Evolutionary conservation across 2,113 vertebrate species (phyloP).

Genomic region (Vulpes vulpes): DNA sequence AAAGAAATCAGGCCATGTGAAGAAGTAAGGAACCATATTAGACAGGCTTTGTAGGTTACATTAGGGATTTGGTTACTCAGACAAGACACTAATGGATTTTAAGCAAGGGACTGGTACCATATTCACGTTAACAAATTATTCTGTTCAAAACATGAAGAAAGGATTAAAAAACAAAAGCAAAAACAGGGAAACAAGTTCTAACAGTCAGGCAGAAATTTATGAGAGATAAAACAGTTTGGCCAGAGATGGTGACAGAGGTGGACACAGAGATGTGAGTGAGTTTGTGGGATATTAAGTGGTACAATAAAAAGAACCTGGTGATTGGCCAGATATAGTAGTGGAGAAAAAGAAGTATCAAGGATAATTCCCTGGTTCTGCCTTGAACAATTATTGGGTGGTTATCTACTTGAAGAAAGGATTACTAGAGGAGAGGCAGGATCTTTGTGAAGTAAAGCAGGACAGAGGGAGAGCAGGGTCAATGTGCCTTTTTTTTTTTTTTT

Average conservation of each 20-base stretch:
- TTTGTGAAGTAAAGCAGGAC: too few species aligned
- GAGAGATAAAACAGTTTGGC: neutral
- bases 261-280: too few species aligned
- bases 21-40: neutral
- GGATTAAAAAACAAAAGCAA: neutral
- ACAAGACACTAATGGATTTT: neutral
- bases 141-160: neutral
- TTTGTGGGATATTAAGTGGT: neutral
- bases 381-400: neutral
- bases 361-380: neutral
- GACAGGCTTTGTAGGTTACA: neutral
- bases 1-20: neutral
- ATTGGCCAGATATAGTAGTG: neutral
- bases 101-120: neutral
- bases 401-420: neutral
- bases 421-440: neutral
- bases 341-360: neutral
- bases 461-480: too few species aligned
- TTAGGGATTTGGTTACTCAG: neutral
- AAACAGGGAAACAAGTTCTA: neutral
- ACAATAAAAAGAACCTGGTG: neutral
- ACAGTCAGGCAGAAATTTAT: too few species aligned
- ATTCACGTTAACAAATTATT: neutral
- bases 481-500: too few species aligned
- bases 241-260: neutral